Evolutionary conservation across 1,140 invertebrate genomes (phyloP).

Genomic region (Stegodyphus mimosarum): DNA sequence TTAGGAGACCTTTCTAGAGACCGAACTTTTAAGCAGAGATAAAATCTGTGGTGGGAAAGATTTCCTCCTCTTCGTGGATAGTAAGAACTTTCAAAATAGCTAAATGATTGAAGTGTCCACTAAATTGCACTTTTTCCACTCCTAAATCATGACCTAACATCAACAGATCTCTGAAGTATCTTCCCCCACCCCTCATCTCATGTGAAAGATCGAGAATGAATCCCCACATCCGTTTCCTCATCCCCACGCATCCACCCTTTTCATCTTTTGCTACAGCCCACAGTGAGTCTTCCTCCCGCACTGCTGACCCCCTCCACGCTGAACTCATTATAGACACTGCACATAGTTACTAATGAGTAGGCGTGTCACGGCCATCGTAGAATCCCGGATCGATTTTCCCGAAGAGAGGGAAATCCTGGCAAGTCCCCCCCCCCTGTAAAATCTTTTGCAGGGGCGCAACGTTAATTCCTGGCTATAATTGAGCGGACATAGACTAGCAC

Average conservation of each 20-base stretch:
- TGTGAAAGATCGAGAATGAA: constrained; percentile 37
- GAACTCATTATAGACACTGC: constrained; percentile 55
- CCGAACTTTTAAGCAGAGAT: too few relatives aligned
- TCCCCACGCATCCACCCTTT: not conserved
- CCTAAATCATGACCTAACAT: too few relatives aligned
- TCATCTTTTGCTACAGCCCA: not conserved
- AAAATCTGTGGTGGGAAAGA: too few relatives aligned
- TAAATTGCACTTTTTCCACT: too few relatives aligned
- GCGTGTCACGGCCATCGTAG: constrained; percentile 44
- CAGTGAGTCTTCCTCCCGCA: not conserved
- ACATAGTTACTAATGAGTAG: constrained; percentile 56
- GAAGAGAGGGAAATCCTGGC: not conserved
- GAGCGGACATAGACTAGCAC: constrained; percentile 23
- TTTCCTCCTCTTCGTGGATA: too few relatives aligned
- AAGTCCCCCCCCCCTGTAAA: constrained; percentile 13
- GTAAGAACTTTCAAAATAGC: too few relatives aligned
- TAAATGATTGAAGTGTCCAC: too few relatives aligned
- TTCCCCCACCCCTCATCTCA: not conserved
- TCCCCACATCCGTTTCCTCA: constrained; percentile 28
- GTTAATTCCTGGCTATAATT: constrained; percentile 47
- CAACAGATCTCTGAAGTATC: too few relatives aligned
- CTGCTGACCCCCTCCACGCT: not conserved
- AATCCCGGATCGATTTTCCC: not conserved
- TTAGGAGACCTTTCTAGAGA: too few relatives aligned
- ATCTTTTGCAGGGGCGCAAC: constrained; percentile 17